Percentiles rank a stretch among this genome's conserved stretches.
These are phyloP conservation scores for Burhinus oedicnemus DNA, from an alignment of 2,113 vertebrate species.

Conservation along the genomic window DNA sequence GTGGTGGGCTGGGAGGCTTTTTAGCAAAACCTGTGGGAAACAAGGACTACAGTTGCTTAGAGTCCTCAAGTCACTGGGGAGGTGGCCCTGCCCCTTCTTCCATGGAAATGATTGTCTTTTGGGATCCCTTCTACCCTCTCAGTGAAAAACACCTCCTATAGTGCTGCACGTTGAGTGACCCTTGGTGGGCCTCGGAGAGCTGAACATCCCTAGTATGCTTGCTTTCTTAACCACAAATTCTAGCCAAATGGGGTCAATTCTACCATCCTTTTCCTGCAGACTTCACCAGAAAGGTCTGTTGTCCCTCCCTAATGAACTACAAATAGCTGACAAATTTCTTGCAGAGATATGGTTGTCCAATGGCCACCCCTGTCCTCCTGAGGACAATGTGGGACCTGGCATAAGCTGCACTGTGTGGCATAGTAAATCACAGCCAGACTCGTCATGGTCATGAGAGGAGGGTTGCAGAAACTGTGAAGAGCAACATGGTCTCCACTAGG, in stretches of 20 bases:
- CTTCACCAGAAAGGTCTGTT: neutral
- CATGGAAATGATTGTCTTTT: rapidly evolving
- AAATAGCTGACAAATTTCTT: neutral
- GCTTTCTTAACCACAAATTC: neutral
- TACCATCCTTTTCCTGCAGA: neutral
- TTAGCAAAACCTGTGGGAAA: neutral
- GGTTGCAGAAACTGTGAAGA: neutral
- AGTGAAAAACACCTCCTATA: neutral
- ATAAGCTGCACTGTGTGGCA: neutral
- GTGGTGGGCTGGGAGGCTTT: neutral
- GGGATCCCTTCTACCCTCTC: neutral
- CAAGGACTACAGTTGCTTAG: rapidly evolving
- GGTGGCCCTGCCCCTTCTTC: neutral
- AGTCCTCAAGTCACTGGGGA: rapidly evolving
- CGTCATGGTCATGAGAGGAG: rapidly evolving
- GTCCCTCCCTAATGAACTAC: neutral
- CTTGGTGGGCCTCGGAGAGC: neutral
- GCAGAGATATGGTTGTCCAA: rapidly evolving
- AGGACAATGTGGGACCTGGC: neutral
- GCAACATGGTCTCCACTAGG: rapidly evolving
- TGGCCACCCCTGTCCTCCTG: neutral
- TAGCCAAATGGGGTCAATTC: neutral
- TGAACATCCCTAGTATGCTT: neutral
- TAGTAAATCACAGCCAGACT: neutral
- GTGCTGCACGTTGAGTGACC: neutral